Evolutionary conservation across 1,140 invertebrate genomes (phyloP), one percentile per base, ranked within the genome.

Genomic region (Drosophila kepulauana): DNA sequence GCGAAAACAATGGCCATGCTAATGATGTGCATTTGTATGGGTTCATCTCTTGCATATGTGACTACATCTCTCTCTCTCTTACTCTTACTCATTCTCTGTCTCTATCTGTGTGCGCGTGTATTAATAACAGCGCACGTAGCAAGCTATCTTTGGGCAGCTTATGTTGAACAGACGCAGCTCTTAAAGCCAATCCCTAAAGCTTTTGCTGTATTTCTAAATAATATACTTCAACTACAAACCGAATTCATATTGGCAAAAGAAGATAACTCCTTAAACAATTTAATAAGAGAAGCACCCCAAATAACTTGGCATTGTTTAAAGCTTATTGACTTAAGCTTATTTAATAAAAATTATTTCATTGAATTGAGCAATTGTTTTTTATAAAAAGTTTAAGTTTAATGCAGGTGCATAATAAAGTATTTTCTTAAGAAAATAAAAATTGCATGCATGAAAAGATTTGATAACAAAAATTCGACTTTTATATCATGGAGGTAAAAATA

Each of bases 1-100:
- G 85, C 69, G 77, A 88, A 87, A 87, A 87, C 84, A 87, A 87
- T 87, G 67, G 84, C 69, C 66, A 76, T 84, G 80, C 85, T 87
- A 87, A 87, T 87, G 84, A 87, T 77, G 84, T 89, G 78, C 74
- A 89, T 74, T 78, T 77, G 82, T 88, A 69, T 87, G 73, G 62
- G 72, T 51, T 63, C 67, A 64, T 33, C 67, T 70, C 41, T 10
- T 71, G 57, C 57, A 54, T 28, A 48, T 61, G 11, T 58, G 15
- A 38, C 43, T 70, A 48, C 16, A 45, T 46, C 35, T 62, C 28
- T 57, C 46, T 66, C 35, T 57, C 13, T 13, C 35, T 49, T 11
- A 46, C 25, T 41, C 51, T 74, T 43, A 20, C 45, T 43, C 38
- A 45, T 35, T 38, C 51, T 54, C 38, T 56, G 20, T 25, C 33